Evolutionary conservation across 2,797 vertebrate species (phyloP).

Genomic region (Hemibagrus guttatus): DNA sequence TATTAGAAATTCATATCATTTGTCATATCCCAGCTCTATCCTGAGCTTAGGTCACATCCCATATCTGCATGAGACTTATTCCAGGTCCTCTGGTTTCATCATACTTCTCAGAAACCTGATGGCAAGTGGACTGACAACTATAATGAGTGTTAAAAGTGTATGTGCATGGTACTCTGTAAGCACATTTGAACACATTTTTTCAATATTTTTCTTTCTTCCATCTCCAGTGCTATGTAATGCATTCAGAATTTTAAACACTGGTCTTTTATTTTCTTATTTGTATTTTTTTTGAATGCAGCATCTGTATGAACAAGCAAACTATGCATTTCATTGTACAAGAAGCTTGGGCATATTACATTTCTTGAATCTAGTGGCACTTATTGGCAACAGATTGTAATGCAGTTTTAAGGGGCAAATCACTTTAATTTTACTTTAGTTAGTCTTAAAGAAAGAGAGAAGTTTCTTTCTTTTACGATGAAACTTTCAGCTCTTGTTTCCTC

Average conservation of each 20-base stretch:
- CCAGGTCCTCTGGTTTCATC: background rate
- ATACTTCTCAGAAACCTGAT: background rate
- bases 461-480: background rate
- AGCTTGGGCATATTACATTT: background rate
- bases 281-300: background rate
- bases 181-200: background rate
- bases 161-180: background rate
- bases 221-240: background rate
- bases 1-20: too few species aligned
- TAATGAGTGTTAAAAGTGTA: background rate
- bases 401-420: background rate
- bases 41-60: background rate
- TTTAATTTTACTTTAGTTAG: background rate
- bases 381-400: background rate
- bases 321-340: background rate
- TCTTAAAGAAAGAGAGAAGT: background rate
- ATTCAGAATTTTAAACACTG: background rate
- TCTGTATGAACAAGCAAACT: background rate
- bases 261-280: background rate
- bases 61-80: background rate
- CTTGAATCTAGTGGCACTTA: background rate
- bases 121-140: background rate
- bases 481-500: background rate
- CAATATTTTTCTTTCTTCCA: too few species aligned
- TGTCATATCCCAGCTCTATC: background rate